phyloP scores from a whole-genome alignment of 2,113 vertebrate species.

The Myiagra hebetior region DNA sequence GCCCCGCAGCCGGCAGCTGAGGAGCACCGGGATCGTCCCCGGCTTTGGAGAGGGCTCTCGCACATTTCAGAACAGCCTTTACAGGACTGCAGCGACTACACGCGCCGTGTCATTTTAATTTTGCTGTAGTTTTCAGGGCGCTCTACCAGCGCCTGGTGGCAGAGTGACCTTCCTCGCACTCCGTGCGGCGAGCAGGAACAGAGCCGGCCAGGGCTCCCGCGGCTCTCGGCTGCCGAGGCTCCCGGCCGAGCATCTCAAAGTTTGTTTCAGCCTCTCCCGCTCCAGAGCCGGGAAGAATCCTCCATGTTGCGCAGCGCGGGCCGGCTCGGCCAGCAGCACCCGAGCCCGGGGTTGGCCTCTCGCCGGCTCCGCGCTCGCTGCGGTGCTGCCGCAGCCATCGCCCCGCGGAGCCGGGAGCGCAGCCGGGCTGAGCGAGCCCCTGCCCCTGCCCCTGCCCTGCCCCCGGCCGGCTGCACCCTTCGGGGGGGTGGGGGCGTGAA shows the following conservation, averaged over 20 bases:
- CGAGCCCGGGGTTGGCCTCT: neutral
- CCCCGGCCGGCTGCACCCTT: neutral
- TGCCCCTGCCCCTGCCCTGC: neutral
- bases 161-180: neutral
- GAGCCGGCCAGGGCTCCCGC: neutral
- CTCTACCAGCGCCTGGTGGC: neutral
- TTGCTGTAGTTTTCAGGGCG: neutral
- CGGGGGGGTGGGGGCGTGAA: neutral
- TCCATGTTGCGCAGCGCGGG: neutral
- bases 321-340: neutral
- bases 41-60: neutral
- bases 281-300: neutral
- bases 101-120: neutral
- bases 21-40: neutral
- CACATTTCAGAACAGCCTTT: neutral
- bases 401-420: neutral
- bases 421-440: neutral
- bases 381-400: neutral
- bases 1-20: neutral
- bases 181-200: neutral
- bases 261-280: neutral
- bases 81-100: neutral
- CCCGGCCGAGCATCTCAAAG: neutral
- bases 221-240: neutral
- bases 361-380: neutral